These are phyloP conservation scores for Hippocampus barbouri DNA, from an alignment of 2,113 vertebrate species.

Conservation along the genomic window DNA sequence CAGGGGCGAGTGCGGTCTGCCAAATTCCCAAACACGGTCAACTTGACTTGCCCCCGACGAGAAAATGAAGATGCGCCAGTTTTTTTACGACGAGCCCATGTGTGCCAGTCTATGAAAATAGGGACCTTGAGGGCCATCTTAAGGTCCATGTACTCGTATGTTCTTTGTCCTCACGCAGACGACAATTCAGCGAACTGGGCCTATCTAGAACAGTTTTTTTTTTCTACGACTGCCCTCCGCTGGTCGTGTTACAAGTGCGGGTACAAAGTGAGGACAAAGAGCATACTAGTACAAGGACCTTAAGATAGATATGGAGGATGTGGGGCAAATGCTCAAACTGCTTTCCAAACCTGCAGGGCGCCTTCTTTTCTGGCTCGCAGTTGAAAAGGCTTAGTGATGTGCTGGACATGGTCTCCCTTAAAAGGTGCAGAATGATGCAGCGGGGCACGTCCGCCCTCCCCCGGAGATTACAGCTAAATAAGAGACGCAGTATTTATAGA, in stretches of 20 bases:
- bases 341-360: background rate
- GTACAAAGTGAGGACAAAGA: background rate
- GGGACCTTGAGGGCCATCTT: background rate
- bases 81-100: too few species aligned
- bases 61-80: too few species aligned
- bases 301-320: background rate
- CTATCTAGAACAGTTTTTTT: too few species aligned
- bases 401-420: conserved; percentile 63
- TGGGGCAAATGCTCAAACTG: background rate
- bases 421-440: conserved; percentile 70
- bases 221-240: too few species aligned
- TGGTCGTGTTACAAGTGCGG: too few species aligned
- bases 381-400: conserved; percentile 9
- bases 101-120: background rate
- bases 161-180: background rate
- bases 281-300: background rate
- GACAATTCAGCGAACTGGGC: background rate
- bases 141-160: background rate
- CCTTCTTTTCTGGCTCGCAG: background rate
- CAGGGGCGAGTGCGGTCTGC: too few species aligned
- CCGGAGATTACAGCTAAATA: conserved; percentile 72
- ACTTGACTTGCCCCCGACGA: too few species aligned
- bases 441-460: conserved; percentile 58
- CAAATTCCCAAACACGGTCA: too few species aligned
- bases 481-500: conserved; percentile 78